Percentiles rank a stretch among this genome's conserved stretches.
phyloP scores from a whole-genome alignment of 2,797 vertebrate species.

The Australoheros facetus region DNA sequence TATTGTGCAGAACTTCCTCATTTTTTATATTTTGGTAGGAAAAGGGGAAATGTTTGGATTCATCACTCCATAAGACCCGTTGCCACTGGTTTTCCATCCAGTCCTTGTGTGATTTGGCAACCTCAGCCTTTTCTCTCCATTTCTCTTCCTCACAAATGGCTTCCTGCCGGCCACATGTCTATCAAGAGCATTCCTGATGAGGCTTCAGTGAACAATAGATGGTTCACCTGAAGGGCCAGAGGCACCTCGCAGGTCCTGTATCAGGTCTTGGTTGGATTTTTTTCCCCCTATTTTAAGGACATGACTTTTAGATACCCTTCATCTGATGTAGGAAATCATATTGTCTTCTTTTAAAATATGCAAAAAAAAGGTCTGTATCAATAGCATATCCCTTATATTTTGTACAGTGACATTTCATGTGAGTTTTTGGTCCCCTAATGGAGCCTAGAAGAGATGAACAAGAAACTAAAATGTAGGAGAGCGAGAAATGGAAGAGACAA shows the following conservation, averaged over 20 bases:
- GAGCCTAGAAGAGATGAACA: not conserved
- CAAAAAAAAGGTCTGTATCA: fast-evolving
- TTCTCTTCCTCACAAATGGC: not conserved
- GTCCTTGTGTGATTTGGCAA: not conserved
- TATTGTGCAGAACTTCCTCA: not conserved
- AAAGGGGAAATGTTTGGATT: not conserved
- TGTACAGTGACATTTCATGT: not conserved
- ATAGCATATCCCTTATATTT: not conserved
- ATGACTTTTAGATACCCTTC: not conserved
- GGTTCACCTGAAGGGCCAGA: no score
- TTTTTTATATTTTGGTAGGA: not conserved
- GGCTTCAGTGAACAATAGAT: not conserved
- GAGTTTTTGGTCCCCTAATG: not conserved
- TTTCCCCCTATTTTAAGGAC: no score
- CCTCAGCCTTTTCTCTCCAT: not conserved
- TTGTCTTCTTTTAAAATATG: not conserved
- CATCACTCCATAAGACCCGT: fast-evolving
- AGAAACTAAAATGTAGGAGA: not conserved
- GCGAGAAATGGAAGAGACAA: not conserved
- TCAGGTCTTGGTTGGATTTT: not conserved
- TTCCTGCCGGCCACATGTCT: not conserved
- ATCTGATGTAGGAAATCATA: not conserved
- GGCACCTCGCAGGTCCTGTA: not conserved
- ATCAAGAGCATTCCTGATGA: not conserved
- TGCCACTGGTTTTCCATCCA: not conserved